phyloP scores from a whole-genome alignment of 2,888 invertebrate genomes.

The Panopea generosa region DNA sequence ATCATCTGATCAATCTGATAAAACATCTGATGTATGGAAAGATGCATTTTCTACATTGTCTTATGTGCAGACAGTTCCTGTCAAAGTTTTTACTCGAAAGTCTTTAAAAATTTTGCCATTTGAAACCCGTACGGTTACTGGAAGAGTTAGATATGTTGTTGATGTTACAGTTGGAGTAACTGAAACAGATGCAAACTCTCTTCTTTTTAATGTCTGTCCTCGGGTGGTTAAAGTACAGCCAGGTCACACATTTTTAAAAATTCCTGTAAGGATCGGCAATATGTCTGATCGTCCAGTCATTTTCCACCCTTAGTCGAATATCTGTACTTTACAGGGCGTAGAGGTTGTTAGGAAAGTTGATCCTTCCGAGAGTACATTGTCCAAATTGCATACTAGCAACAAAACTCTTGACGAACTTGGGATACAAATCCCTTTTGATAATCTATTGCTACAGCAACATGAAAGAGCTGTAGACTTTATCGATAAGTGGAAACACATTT shows the following conservation, averaged over 20 bases:
- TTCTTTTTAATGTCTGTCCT: not conserved
- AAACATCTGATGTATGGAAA: too few species aligned
- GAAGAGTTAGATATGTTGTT: not conserved
- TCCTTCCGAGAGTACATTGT: not conserved
- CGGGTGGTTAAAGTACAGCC: not conserved
- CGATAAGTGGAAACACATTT: not conserved
- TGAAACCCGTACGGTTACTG: not conserved
- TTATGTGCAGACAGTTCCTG: too few species aligned
- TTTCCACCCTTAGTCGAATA: not conserved
- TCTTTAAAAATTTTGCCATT: not conserved
- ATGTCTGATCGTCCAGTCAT: not conserved
- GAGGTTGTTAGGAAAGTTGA: not conserved
- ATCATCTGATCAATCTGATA: too few species aligned
- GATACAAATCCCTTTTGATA: not conserved
- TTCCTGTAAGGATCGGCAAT: not conserved
- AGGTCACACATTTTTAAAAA: not conserved
- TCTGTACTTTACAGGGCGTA: not conserved
- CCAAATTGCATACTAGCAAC: too few species aligned
- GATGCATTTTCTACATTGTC: too few species aligned
- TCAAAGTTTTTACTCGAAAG: too few species aligned
- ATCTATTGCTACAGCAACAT: not conserved
- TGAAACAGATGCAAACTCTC: not conserved
- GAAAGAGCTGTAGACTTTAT: not conserved
- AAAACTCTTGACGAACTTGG: not conserved
- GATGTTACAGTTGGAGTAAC: not conserved